These are phyloP conservation scores for Synergus itoensis DNA, from an alignment of 2,888 invertebrate species.

Conservation along the genomic window DNA sequence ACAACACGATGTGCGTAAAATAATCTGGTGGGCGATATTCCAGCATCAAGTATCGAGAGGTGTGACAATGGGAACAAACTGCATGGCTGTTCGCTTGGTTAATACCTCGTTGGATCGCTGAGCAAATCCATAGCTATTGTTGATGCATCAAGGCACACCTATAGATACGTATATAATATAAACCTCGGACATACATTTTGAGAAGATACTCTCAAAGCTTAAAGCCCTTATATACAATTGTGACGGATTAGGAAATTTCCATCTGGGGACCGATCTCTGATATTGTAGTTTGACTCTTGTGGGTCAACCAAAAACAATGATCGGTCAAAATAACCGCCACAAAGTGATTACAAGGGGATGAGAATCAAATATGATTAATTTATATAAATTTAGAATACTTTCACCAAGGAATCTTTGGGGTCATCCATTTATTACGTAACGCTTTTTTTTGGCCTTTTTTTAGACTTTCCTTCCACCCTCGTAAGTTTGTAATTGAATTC, in stretches of 20 bases:
- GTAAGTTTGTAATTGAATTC: too few species aligned
- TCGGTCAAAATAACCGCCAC: slow-evolving; percentile 19
- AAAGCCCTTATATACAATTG: slow-evolving; percentile 71
- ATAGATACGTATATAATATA: slow-evolving; percentile 53
- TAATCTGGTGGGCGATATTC: slow-evolving; percentile 69
- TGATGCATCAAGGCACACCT: slow-evolving; percentile 66
- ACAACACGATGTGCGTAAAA: slow-evolving; percentile 59
- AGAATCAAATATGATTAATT: background rate
- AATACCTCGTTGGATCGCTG: slow-evolving; percentile 73
- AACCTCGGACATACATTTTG: slow-evolving; percentile 68
- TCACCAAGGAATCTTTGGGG: too few species aligned
- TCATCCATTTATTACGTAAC: too few species aligned
- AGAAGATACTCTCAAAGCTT: slow-evolving; percentile 68
- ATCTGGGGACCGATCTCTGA: slow-evolving; percentile 1
- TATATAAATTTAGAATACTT: too few species aligned
- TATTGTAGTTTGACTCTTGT: background rate
- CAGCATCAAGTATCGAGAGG: slow-evolving; percentile 66
- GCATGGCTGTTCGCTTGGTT: slow-evolving; percentile 72
- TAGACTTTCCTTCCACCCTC: too few species aligned
- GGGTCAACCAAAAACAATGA: background rate
- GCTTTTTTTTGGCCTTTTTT: too few species aligned
- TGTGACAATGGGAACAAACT: slow-evolving; percentile 73
- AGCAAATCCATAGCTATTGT: slow-evolving; percentile 71
- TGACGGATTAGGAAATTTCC: slow-evolving; percentile 45
- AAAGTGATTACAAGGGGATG: background rate